Conservation (phyloP, 2,797 vertebrate species). For the Odontamblyopus lacepedii region DNA sequence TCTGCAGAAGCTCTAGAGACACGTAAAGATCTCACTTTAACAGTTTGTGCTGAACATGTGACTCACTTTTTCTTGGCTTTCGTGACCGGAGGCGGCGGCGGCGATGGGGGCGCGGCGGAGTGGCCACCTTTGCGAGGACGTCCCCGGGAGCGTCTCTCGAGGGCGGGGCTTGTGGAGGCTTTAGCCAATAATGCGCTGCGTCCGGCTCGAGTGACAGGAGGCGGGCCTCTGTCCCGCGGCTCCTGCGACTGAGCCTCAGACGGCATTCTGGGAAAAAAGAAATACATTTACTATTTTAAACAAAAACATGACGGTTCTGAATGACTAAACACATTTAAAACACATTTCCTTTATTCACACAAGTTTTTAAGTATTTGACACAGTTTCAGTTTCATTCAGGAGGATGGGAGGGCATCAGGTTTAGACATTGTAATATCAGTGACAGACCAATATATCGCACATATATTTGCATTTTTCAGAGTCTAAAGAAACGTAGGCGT, state of each 20-base stretch:
- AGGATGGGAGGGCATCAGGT: no score
- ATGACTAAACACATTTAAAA: no score
- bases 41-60: not conserved
- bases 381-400: no score
- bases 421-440: no score
- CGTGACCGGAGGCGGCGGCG: slow-evolving; percentile 35
- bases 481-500: no score
- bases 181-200: slow-evolving; percentile 77
- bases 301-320: not conserved
- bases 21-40: not conserved
- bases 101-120: slow-evolving; percentile 28
- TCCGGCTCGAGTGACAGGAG: slow-evolving; percentile 80
- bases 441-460: no score
- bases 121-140: slow-evolving; percentile 89
- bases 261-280: slow-evolving; percentile 86
- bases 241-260: slow-evolving; percentile 90
- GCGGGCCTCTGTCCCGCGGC: slow-evolving; percentile 81
- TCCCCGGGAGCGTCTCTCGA: slow-evolving; percentile 87
- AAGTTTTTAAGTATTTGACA: no score
- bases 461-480: no score
- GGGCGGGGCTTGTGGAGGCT: slow-evolving; percentile 80
- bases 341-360: no score
- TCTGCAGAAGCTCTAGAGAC: no score
- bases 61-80: slow-evolving; percentile 66
- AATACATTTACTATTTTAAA: not conserved